A percentile compares a stretch with the other conserved stretches of the same genome.
Conservation (phyloP, 2,888 invertebrate species). For the Drosophila ezoana region DNA sequence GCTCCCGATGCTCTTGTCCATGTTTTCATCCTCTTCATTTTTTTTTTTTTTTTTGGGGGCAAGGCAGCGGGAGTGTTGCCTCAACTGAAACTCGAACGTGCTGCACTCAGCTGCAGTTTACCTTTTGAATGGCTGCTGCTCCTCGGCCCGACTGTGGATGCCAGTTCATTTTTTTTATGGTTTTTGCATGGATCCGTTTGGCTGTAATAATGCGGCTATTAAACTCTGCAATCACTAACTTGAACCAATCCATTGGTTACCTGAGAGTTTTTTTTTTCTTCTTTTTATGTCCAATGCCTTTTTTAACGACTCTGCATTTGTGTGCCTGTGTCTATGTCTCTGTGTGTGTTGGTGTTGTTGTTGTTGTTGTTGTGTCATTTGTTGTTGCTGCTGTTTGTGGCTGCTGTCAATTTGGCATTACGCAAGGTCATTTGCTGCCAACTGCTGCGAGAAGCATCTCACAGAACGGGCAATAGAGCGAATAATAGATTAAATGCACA, state of each 20-base stretch:
- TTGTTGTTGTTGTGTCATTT: slow-evolving; percentile 23
- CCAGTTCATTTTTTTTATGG: slow-evolving; percentile 61
- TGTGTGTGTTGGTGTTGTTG: background rate
- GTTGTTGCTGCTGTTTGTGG: slow-evolving; percentile 27
- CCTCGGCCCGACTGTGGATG: too few species aligned
- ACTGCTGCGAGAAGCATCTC: slow-evolving; percentile 14
- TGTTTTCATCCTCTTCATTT: background rate
- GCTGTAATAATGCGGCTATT: slow-evolving; percentile 80
- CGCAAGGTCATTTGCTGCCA: slow-evolving; percentile 56
- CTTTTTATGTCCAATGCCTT: slow-evolving; percentile 14
- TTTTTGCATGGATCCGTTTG: slow-evolving; percentile 70
- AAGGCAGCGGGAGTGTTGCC: slow-evolving; percentile 19
- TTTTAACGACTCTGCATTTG: slow-evolving; percentile 30
- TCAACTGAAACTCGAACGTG: slow-evolving; percentile 49
- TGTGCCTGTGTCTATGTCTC: background rate
- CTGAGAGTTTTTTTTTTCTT: slow-evolving; percentile 41
- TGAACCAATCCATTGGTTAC: slow-evolving; percentile 79
- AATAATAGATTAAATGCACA: background rate
- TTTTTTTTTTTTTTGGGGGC: background rate
- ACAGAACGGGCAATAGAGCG: slow-evolving; percentile 19
- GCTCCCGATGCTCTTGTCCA: slow-evolving; percentile 34
- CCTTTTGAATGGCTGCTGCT: slow-evolving; percentile 15
- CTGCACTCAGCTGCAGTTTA: slow-evolving; percentile 5
- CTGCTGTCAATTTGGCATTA: slow-evolving; percentile 56
- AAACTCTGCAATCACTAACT: slow-evolving; percentile 75